Base-by-base conservation (phyloP, 2,888 invertebrate genomes). In the Caenorhabditis sp. region DNA sequence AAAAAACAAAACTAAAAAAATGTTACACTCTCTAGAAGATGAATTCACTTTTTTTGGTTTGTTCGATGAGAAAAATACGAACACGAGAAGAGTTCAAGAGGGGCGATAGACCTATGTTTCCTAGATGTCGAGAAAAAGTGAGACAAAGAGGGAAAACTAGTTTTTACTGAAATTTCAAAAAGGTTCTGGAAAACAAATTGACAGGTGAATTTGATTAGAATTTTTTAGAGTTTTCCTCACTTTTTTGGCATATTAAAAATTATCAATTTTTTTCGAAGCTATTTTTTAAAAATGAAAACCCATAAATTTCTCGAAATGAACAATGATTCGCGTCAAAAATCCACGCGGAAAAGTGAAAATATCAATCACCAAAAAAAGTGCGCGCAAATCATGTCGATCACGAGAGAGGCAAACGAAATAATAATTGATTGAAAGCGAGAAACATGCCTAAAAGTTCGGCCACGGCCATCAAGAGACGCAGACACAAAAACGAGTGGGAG, bases 351-450 rank as follows among this genome's bases (percentile, higher is more conserved):
- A 43, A 43, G 43, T 43, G 43, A 43, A 43, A 43, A 31, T 31
- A 4, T 31, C 12, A 43, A 10, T 43, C 31, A 10, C n/a, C 6
- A 5, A 36, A 14, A 43, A 43, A 43, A 43, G 14, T 43, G 43
- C 12, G 31, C 31, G 31, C 31, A 43, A 43, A 43, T 43, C 43
- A 43, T 43, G 43, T 43, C 43, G 43, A 43, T 43, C 43, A 43
- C 43, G 43, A 43, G 43, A 43, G 43, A 14, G 17, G 17, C 8
- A 17, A 14, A 17, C 12, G 17, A 43, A 43, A 43, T 17, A 43
- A 43, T 43, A 43, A 43, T 43, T 43, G 43, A 43, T 43, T 43
- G 43, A 43, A 43, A 43, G 43, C 43, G 43, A 43, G 43, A 43
- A 43, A 31, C 31, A 31, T 31, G 31, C 31, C 31, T 31, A 31